phyloP scores from a whole-genome alignment of 2,113 vertebrate genomes.

The Eulacestoma nigropectus region DNA sequence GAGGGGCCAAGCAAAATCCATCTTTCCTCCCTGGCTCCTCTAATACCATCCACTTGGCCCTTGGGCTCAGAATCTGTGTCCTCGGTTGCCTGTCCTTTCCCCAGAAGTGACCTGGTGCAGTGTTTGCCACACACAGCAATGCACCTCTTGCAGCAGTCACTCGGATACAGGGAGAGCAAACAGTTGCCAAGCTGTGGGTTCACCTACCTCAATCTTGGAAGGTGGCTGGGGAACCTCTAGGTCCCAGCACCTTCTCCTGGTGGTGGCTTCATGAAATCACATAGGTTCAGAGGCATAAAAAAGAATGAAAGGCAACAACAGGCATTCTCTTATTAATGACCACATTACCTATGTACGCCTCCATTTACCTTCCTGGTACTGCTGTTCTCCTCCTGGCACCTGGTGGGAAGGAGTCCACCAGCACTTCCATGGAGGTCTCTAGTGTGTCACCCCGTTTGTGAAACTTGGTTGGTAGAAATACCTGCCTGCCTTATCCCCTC shows the following conservation, averaged over 20 bases:
- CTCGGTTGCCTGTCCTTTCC: background rate
- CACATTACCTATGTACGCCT: rapidly evolving
- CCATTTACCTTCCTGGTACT: background rate
- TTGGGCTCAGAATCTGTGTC: background rate
- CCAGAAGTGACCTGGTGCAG: background rate
- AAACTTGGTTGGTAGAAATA: background rate
- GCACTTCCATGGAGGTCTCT: background rate
- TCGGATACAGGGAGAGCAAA: background rate
- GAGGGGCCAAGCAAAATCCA: background rate
- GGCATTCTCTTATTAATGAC: background rate
- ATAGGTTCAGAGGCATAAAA: background rate
- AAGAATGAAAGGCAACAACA: background rate
- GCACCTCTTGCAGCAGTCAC: background rate
- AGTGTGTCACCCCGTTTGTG: background rate
- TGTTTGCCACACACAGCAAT: rapidly evolving
- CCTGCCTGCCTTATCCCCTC: background rate
- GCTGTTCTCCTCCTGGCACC: background rate
- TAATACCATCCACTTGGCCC: background rate
- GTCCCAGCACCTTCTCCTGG: background rate
- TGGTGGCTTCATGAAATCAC: background rate
- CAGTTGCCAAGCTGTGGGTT: background rate
- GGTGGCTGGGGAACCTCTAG: background rate
- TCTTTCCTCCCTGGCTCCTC: background rate
- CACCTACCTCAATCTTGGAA: background rate
- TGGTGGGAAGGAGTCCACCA: background rate